Percentiles rank a stretch among this genome's conserved stretches.
Evolutionary conservation across 2,888 invertebrate species (phyloP).

Genomic region (Andrena camellia): DNA sequence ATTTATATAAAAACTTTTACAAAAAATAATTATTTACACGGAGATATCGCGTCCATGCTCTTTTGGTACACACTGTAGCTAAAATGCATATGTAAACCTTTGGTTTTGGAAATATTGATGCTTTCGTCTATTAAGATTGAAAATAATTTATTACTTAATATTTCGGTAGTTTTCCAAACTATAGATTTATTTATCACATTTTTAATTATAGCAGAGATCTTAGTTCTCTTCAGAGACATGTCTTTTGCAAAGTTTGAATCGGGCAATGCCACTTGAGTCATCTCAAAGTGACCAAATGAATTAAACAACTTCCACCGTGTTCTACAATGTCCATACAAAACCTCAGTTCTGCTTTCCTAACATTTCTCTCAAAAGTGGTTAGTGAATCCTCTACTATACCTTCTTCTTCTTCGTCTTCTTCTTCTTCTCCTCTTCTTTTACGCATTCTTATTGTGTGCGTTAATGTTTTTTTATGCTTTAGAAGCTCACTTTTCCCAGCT

Average conservation of each 20-base stretch:
- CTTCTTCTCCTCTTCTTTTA: neutral
- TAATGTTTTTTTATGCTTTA: neutral
- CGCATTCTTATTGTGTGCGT: neutral
- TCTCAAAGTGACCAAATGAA: too few species aligned
- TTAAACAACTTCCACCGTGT: too few species aligned
- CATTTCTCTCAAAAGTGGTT: neutral
- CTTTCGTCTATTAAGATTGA: neutral
- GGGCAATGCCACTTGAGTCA: neutral
- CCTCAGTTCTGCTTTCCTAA: neutral
- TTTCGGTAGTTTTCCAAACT: neutral
- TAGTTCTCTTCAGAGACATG: neutral
- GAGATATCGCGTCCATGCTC: too few species aligned
- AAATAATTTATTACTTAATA: neutral
- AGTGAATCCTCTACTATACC: too few species aligned
- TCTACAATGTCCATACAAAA: neutral
- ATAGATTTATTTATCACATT: neutral
- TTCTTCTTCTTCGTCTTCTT: too few species aligned
- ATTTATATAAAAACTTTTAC: too few species aligned
- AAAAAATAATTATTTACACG: too few species aligned
- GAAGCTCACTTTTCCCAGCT: neutral
- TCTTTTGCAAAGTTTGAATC: neutral
- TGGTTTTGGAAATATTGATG: neutral
- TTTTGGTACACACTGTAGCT: too few species aligned
- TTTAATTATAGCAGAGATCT: neutral
- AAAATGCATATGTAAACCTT: neutral